A percentile compares a stretch with the other conserved stretches of the same genome.
phyloP scores from a whole-genome alignment of 2,113 vertebrate genomes.

The Kobus ellipsiprymnus region DNA sequence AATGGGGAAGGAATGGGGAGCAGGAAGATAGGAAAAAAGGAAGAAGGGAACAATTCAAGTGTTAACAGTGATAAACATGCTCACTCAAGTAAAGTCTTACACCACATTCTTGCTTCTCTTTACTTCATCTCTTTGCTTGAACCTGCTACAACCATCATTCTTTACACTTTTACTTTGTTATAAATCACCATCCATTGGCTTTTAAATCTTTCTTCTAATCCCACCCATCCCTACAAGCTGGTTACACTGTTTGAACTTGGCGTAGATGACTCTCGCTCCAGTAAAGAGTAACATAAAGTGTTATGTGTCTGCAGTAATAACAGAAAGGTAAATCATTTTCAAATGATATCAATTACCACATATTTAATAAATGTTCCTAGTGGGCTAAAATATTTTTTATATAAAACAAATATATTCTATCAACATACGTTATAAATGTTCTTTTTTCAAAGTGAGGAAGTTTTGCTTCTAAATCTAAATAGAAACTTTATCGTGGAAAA shows the following conservation, averaged over 20 bases:
- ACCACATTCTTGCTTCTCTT: neutral
- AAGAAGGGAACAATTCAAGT: neutral
- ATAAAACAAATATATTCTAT: neutral
- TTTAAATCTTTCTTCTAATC: conserved; percentile 16
- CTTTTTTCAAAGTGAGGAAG: neutral
- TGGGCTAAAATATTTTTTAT: neutral
- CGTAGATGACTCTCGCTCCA: neutral
- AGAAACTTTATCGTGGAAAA: conserved; percentile 12
- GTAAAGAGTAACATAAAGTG: conserved; percentile 9
- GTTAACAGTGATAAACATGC: neutral
- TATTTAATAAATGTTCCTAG: neutral
- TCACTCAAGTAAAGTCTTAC: neutral
- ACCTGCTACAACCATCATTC: neutral
- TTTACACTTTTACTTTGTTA: neutral
- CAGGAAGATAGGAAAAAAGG: neutral
- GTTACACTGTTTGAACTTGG: neutral
- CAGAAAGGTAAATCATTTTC: neutral
- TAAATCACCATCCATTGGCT: neutral
- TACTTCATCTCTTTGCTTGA: neutral
- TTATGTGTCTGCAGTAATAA: neutral
- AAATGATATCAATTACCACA: neutral
- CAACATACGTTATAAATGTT: neutral
- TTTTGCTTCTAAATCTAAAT: conserved; percentile 10
- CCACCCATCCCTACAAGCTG: neutral
- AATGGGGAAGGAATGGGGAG: neutral